Evolutionary conservation across 2,113 vertebrate genomes (phyloP), one percentile per base, ranked within the genome.

Genomic region (Tachuris rubrigastra): DNA sequence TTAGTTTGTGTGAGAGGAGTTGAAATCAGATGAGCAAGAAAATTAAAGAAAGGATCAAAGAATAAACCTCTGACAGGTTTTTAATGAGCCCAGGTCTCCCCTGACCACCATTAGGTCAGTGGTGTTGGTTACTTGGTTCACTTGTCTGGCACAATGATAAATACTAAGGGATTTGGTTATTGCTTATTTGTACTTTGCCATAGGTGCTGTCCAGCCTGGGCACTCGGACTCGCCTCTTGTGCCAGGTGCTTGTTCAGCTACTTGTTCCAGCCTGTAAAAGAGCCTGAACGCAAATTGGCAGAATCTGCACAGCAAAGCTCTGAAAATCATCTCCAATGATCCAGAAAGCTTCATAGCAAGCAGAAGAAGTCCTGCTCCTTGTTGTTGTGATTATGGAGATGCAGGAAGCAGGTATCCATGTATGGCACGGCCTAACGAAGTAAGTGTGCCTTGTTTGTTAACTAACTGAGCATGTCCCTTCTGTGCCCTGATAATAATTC

Each of bases 241-340:
- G 79, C 72, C 76, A 76, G n/a, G 50, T 80, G 62, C 56, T 77
- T 35, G 25, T 71, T 90, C 0, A 3, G 39, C 47, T 68, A 9
- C 90, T 92, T 30, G 2, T 33, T 55, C 35, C 33, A 42, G 39
- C 59, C 84, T 41, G 68, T 37, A 28, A 49, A 68, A 59, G 12
- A 56, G 7, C 33, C 56, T 56, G 37, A 78, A 89, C 55, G 27
- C 59, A 59, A 79, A 93, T 39, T 88, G 63, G 47, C 86, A 94
- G 79, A 58, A 81, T 89, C 44, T 91, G 37, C 49, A 73, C 77
- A 87, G 60, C 47, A 41, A 58, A 72, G 74, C 65, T 85, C 76
- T 59, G 68, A 46, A 92, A 85, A 84, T 90, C 37, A 74, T 78
- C 68, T 94, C 73, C 75, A 82, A 69, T 82, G 92, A 97, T 91